A percentile compares a stretch with the other conserved stretches of the same genome.
These are phyloP conservation scores for Heptranchias perlo DNA, from an alignment of 2,113 vertebrate species.

Conservation along the genomic window DNA sequence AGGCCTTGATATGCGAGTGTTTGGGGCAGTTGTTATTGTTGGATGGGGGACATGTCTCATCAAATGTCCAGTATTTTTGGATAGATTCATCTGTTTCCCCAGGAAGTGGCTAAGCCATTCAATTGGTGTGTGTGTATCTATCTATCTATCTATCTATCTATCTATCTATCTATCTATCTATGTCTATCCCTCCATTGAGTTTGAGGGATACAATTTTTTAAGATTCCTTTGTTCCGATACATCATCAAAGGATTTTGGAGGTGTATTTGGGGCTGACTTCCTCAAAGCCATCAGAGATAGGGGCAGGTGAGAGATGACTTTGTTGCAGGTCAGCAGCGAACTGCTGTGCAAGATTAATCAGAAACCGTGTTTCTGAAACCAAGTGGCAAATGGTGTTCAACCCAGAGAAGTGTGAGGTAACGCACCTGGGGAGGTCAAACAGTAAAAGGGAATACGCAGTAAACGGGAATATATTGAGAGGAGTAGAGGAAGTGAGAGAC, in stretches of 20 bases:
- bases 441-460: too few species aligned
- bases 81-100: background rate
- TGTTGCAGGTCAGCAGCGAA: background rate
- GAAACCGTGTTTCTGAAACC: too few species aligned
- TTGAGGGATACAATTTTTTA: background rate
- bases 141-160: too few species aligned
- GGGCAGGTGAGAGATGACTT: background rate
- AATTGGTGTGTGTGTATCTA: background rate
- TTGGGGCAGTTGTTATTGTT: background rate
- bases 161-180: too few species aligned
- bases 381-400: too few species aligned
- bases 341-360: background rate
- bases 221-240: background rate
- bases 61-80: background rate
- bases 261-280: background rate
- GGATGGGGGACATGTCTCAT: background rate
- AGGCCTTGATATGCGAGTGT: background rate
- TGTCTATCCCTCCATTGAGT: background rate
- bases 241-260: background rate
- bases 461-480: too few species aligned
- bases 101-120: background rate
- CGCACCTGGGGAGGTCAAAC: too few species aligned
- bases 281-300: background rate
- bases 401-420: too few species aligned
- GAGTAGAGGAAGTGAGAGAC: too few species aligned